Percentiles rank a stretch among this genome's conserved stretches.
These are phyloP conservation scores for Hyperopisus bebe DNA, from an alignment of 2,113 vertebrate species.

Conservation along the genomic window DNA sequence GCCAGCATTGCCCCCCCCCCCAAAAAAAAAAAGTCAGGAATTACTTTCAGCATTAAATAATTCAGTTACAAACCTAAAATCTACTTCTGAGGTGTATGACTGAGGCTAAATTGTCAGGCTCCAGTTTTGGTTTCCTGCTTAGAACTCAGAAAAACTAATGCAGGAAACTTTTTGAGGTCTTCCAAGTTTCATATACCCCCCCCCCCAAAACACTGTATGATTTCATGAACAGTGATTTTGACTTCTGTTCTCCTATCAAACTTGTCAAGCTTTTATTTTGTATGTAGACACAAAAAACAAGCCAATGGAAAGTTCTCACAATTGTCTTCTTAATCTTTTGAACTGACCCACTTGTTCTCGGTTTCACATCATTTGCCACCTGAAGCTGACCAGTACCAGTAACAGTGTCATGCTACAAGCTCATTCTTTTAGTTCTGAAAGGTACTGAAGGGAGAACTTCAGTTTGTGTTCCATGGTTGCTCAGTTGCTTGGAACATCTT, in stretches of 20 bases:
- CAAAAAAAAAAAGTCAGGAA: neutral
- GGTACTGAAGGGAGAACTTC: neutral
- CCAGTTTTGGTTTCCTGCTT: neutral
- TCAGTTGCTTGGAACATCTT: neutral
- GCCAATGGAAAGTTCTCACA: neutral
- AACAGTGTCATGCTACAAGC: neutral
- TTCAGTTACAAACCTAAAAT: neutral
- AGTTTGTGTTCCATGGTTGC: neutral
- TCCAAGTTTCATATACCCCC: neutral
- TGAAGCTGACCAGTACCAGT: neutral
- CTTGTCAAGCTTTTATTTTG: neutral
- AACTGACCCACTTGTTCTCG: neutral
- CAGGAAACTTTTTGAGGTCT: neutral
- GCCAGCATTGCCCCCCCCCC: neutral
- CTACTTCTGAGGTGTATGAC: neutral
- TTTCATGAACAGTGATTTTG: neutral
- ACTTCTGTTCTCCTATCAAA: neutral
- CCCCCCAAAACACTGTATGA: neutral
- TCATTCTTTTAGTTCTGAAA: neutral
- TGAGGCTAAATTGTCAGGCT: neutral
- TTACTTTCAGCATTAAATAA: neutral
- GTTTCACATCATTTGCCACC: neutral
- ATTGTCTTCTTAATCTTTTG: neutral
- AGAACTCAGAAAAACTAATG: neutral
- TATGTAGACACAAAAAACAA: neutral